These are phyloP conservation scores for Listronotus bonariensis DNA, from an alignment of 1,140 invertebrate species.

Conservation along the genomic window DNA sequence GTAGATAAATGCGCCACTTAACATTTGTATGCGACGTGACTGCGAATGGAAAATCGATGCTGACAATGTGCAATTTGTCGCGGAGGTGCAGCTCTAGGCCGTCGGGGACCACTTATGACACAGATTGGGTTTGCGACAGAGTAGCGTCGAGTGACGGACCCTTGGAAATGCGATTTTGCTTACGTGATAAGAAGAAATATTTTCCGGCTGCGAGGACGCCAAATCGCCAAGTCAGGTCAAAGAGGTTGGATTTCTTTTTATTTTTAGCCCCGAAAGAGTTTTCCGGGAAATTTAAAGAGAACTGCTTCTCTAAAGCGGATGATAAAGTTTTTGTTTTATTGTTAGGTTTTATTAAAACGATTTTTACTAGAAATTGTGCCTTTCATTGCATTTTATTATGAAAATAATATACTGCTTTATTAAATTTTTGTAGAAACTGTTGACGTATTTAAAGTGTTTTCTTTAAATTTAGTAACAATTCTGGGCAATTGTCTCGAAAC, in stretches of 20 bases:
- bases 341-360: too few species aligned
- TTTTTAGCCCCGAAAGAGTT: slow-evolving; percentile 15
- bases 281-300: slow-evolving; percentile 7
- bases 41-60: slow-evolving; percentile 35
- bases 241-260: slow-evolving; percentile 25
- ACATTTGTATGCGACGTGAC: slow-evolving; percentile 31
- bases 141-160: slow-evolving; percentile 28
- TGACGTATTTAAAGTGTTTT: too few species aligned
- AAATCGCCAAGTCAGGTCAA: slow-evolving; percentile 37
- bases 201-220: slow-evolving; percentile 32
- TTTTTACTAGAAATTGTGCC: too few species aligned
- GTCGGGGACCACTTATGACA: slow-evolving; percentile 36
- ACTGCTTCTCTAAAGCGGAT: background rate
- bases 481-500: too few species aligned
- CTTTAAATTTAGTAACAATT: too few species aligned
- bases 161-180: slow-evolving; percentile 40
- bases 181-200: slow-evolving; percentile 41
- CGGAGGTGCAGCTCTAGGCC: slow-evolving; percentile 19
- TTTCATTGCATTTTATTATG: too few species aligned
- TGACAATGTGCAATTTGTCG: slow-evolving; percentile 39
- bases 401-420: too few species aligned
- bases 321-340: too few species aligned
- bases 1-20: slow-evolving; percentile 30
- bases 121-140: slow-evolving; percentile 30
- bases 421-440: too few species aligned